Evolutionary conservation across 2,113 vertebrate species (phyloP).

Genomic region (Hystrix brachyura): DNA sequence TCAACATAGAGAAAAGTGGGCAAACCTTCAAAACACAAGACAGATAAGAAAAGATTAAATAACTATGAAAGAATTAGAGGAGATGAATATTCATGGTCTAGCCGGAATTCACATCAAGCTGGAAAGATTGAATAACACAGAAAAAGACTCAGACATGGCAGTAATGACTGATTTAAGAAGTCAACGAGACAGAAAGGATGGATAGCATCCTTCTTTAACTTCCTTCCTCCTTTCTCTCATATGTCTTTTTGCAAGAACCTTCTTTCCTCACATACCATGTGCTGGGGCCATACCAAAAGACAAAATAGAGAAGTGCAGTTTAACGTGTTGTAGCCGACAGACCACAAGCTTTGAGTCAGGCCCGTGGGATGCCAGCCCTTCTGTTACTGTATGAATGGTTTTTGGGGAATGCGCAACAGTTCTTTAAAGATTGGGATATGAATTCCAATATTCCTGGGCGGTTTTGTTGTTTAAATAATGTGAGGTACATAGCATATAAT

Average conservation of each 20-base stretch:
- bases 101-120: not conserved
- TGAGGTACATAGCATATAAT: not conserved
- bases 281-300: not conserved
- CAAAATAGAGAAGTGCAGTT: not conserved
- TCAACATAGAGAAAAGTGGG: not conserved
- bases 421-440: not conserved
- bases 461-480: not conserved
- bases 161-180: not conserved
- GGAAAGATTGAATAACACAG: constrained; percentile 25
- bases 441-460: not conserved
- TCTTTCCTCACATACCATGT: not conserved
- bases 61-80: constrained; percentile 1
- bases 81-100: constrained; percentile 6
- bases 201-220: not conserved
- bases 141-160: not conserved
- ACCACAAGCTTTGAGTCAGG: not conserved
- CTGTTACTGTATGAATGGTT: not conserved
- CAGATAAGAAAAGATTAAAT: not conserved
- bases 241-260: not conserved
- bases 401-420: not conserved
- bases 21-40: not conserved
- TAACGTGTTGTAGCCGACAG: not conserved
- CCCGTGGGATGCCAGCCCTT: not conserved
- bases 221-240: not conserved
- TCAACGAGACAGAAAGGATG: not conserved